Evolutionary conservation across 2,888 invertebrate genomes (phyloP).

Genomic region (Carpatolechia fugitivella): DNA sequence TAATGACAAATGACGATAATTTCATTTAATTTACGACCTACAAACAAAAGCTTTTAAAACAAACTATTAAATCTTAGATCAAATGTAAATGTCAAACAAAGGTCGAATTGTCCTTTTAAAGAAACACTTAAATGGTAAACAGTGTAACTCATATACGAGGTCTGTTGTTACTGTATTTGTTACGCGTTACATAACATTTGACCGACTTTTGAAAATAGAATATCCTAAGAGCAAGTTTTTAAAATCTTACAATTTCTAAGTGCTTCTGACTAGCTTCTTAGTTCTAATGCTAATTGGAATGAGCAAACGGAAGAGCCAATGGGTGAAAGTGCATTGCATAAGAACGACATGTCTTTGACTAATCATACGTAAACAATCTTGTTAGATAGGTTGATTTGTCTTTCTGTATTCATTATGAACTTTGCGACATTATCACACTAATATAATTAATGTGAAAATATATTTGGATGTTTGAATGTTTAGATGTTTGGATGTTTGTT

Average conservation of each 20-base stretch:
- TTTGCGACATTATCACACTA: neutral
- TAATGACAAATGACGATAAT: neutral
- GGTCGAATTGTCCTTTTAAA: conserved; percentile 2
- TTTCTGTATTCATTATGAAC: conserved; percentile 15
- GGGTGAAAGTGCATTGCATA: conserved; percentile 63
- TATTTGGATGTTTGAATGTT: too few relatives aligned
- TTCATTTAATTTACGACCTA: conserved; percentile 6
- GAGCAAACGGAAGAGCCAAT: conserved; percentile 44
- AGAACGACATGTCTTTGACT: conserved; percentile 36
- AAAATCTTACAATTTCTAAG: conserved; percentile 39
- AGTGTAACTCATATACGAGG: too few relatives aligned
- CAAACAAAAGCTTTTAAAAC: conserved; percentile 10
- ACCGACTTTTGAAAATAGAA: conserved; percentile 34
- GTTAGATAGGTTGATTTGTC: neutral
- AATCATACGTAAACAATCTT: conserved; percentile 36
- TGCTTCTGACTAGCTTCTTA: conserved; percentile 21
- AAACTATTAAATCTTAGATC: conserved; percentile 1
- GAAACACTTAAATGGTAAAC: neutral
- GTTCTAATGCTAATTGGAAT: conserved; percentile 64
- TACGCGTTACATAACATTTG: neutral
- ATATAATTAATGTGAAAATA: too few relatives aligned
- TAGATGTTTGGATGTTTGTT: too few relatives aligned
- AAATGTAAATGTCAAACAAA: conserved; percentile 7
- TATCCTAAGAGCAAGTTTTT: conserved; percentile 31
- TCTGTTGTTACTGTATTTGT: too few relatives aligned